phyloP scores from a whole-genome alignment of 2,113 vertebrate genomes.

The Clarias gariepinus region DNA sequence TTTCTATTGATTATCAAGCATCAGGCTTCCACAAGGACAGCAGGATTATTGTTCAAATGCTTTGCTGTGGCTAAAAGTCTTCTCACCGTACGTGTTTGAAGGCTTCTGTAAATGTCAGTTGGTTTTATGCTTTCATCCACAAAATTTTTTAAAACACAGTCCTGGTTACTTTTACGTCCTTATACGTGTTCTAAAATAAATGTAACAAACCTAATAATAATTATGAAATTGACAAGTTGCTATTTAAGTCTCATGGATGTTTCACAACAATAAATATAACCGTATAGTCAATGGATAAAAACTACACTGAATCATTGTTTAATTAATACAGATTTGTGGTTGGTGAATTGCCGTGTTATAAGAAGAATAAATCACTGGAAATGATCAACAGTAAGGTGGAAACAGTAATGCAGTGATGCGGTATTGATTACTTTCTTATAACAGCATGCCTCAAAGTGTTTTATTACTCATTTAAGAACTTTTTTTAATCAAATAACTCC shows the following conservation, averaged over 20 bases:
- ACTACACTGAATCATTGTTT: not conserved
- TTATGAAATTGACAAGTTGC: too few species aligned
- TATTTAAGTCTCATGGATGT: not conserved
- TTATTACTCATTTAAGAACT: not conserved
- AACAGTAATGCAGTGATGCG: not conserved
- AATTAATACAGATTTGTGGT: not conserved
- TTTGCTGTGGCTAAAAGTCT: too few species aligned
- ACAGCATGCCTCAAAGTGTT: not conserved
- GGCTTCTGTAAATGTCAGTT: too few species aligned
- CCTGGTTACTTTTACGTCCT: too few species aligned
- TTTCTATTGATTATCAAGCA: too few species aligned
- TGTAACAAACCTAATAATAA: not conserved
- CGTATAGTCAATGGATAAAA: not conserved
- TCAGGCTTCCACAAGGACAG: too few species aligned
- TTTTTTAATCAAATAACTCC: slow-evolving; percentile 7
- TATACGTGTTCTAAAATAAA: too few species aligned
- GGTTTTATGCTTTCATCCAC: too few species aligned
- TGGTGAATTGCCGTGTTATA: not conserved
- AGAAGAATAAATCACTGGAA: not conserved
- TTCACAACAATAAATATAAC: not conserved
- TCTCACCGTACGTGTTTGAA: too few species aligned
- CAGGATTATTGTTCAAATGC: too few species aligned
- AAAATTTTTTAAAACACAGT: too few species aligned
- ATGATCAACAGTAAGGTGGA: not conserved
- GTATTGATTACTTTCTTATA: slow-evolving; percentile 7